Conservation (phyloP, 1,140 invertebrate species). For the Aleiodes sp. region DNA sequence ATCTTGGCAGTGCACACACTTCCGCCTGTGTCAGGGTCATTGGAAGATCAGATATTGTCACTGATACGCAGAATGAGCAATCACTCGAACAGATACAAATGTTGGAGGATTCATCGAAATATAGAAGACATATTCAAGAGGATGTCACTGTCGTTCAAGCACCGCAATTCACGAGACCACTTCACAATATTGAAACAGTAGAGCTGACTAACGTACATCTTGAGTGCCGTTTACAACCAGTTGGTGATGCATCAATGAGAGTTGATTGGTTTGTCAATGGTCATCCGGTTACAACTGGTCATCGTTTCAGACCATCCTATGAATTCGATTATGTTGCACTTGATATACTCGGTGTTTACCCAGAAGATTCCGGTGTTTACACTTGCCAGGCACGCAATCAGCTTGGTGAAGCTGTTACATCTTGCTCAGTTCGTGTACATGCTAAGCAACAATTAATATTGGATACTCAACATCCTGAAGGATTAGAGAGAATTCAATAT, state of each 20-base stretch:
- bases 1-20: constrained; percentile 90
- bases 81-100: constrained; percentile 94
- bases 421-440: constrained; percentile 86
- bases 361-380: constrained; percentile 96
- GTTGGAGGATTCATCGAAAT: constrained; percentile 86
- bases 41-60: constrained; percentile 84
- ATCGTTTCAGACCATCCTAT: constrained; percentile 94
- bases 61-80: constrained; percentile 94
- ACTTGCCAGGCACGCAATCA: constrained; percentile 92
- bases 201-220: constrained; percentile 94
- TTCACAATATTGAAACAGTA: constrained; percentile 91
- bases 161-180: constrained; percentile 85
- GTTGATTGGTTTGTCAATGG: constrained; percentile 99
- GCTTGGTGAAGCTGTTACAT: constrained; percentile 93
- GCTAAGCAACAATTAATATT: constrained; percentile 87
- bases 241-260: constrained; percentile 93
- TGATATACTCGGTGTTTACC: constrained; percentile 94
- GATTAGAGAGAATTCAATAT: constrained; percentile 90
- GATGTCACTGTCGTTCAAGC: constrained; percentile 83
- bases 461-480: constrained; percentile 86
- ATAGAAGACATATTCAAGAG: constrained; percentile 76
- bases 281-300: constrained; percentile 84
- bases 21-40: constrained; percentile 89
- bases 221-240: constrained; percentile 91
- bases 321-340: constrained; percentile 98